A percentile compares a stretch with the other conserved stretches of the same genome.
Evolutionary conservation across 1,140 invertebrate species (phyloP).

Genomic region (Lordiphosa collinella): DNA sequence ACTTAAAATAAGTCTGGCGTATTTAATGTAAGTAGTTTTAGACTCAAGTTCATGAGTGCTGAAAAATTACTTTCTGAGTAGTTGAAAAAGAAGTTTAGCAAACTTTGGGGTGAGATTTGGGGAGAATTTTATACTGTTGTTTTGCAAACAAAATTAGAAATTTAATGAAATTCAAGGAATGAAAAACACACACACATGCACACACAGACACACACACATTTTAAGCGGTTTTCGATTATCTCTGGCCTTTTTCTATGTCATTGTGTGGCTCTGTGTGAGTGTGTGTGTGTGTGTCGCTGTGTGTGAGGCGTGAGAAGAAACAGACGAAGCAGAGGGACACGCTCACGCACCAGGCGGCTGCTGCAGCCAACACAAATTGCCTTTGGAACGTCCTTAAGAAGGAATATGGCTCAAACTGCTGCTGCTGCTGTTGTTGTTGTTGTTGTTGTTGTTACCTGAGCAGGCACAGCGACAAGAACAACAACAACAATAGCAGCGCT

Average conservation of each 20-base stretch:
- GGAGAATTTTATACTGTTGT: no score
- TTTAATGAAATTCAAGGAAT: no score
- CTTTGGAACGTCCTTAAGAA: slow-evolving; percentile 79
- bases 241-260: background rate
- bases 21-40: no score
- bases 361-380: slow-evolving; percentile 59
- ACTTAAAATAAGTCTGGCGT: no score
- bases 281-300: no score
- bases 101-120: no score
- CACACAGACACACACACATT: background rate
- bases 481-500: slow-evolving; percentile 10
- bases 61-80: no score
- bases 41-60: no score
- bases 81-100: no score
- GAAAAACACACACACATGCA: no score
- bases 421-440: slow-evolving; percentile 28
- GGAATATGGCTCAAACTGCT: slow-evolving; percentile 57
- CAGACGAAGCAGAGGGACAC: slow-evolving; percentile 28
- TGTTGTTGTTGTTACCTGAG: slow-evolving; percentile 23
- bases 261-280: slow-evolving; percentile 2
- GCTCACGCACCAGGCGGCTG: slow-evolving; percentile 3
- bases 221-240: slow-evolving; percentile 3
- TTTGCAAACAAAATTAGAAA: no score
- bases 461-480: slow-evolving; percentile 17
- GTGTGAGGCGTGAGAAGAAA: slow-evolving; percentile 12